Conservation (phyloP, 2,888 invertebrate species). For the Mythimna loreyi region DNA sequence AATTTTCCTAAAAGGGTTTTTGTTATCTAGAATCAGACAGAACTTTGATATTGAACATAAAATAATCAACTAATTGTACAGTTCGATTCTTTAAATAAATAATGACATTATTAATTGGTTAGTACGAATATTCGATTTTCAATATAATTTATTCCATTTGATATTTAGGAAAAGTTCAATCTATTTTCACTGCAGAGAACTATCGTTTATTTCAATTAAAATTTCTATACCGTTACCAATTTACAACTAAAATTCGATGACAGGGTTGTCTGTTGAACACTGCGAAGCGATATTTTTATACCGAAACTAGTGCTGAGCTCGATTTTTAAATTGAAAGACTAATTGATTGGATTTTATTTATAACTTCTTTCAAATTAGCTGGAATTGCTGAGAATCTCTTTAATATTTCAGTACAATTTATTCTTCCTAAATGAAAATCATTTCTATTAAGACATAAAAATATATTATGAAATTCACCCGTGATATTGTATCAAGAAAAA, state of each 20-base stretch:
- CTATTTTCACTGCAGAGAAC: not conserved
- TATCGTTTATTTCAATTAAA: slow-evolving; percentile 24
- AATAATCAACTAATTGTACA: too few species aligned
- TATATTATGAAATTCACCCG: not conserved
- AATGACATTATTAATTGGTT: not conserved
- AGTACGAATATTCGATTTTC: not conserved
- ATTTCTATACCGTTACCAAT: slow-evolving; percentile 3
- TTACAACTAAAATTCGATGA: not conserved
- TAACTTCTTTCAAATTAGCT: not conserved
- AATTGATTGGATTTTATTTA: not conserved
- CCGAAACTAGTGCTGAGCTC: not conserved
- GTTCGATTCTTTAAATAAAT: not conserved
- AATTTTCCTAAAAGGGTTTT: not conserved
- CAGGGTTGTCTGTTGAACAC: slow-evolving; percentile 1
- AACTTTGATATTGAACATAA: too few species aligned
- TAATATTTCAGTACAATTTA: too few species aligned
- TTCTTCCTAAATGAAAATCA: too few species aligned
- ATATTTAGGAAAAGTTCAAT: not conserved
- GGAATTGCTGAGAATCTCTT: not conserved
- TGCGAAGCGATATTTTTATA: slow-evolving; percentile 21
- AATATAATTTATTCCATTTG: not conserved
- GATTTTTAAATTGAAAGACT: not conserved
- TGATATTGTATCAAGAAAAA: not conserved
- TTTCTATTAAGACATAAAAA: too few species aligned
- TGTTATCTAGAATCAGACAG: too few species aligned